A percentile compares a stretch with the other conserved stretches of the same genome.
Conservation (phyloP, 2,113 vertebrate genomes). For the Psilopsiagon aymara region DNA sequence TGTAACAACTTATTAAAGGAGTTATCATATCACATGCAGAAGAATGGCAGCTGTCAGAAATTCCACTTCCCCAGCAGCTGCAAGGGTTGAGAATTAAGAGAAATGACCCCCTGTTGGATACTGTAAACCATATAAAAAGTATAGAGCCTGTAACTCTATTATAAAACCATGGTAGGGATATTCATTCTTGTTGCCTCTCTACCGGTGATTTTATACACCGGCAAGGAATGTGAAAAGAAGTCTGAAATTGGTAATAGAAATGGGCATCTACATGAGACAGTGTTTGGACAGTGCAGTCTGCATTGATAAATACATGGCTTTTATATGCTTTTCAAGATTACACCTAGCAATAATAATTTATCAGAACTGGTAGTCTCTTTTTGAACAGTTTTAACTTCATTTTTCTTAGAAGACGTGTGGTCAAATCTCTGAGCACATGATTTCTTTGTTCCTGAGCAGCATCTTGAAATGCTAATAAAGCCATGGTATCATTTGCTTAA, state of each 20-base stretch:
- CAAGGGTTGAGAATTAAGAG: not conserved
- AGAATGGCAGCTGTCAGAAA: not conserved
- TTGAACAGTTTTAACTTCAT: not conserved
- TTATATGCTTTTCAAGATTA: not conserved
- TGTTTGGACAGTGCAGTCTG: not conserved
- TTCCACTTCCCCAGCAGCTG: not conserved
- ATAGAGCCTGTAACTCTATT: not conserved
- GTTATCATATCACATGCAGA: not conserved
- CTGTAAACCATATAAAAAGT: not conserved
- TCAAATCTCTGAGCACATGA: not conserved
- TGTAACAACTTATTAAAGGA: not conserved
- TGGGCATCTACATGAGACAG: not conserved
- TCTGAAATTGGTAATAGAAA: not conserved
- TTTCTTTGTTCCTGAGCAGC: conserved; percentile 67
- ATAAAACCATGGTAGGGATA: not conserved
- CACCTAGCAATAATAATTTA: not conserved
- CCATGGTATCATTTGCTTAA: not conserved
- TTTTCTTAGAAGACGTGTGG: not conserved
- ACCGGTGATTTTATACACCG: not conserved
- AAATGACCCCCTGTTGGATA: not conserved
- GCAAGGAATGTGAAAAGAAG: not conserved
- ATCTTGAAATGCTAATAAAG: conserved; percentile 60
- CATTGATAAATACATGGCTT: not conserved
- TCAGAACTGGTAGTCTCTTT: not conserved
- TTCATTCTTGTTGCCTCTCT: not conserved